Evolutionary conservation across 2,888 invertebrate genomes (phyloP).

Genomic region (Nebria salina): DNA sequence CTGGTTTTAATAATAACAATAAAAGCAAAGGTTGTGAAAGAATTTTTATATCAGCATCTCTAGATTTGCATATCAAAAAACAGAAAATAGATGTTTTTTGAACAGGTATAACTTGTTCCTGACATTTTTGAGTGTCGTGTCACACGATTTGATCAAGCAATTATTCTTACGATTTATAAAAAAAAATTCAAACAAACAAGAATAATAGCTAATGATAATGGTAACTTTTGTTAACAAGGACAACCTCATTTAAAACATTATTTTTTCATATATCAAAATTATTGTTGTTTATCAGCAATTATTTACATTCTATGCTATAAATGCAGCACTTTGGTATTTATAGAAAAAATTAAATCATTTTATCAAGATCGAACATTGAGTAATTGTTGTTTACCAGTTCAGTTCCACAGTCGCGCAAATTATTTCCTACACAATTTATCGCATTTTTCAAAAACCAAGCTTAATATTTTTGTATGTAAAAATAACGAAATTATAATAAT

Average conservation of each 20-base stretch:
- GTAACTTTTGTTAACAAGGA: neutral
- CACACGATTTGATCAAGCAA: neutral
- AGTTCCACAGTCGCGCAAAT: too few relatives aligned
- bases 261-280: neutral
- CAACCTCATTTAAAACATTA: neutral
- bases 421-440: too few relatives aligned
- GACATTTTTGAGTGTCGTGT: neutral
- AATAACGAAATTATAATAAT: too few relatives aligned
- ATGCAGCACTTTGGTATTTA: neutral
- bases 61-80: constrained; percentile 14
- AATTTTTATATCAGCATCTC: constrained; percentile 16
- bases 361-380: neutral
- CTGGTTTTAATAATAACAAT: constrained; percentile 13
- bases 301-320: neutral
- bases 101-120: constrained; percentile 17
- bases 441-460: too few relatives aligned
- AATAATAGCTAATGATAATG: neutral
- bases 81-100: constrained; percentile 5
- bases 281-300: neutral
- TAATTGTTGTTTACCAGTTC: too few relatives aligned
- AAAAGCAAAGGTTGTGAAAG: constrained; percentile 23
- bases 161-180: neutral
- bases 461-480: too few relatives aligned
- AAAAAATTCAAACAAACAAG: neutral
- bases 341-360: neutral